Conservation (phyloP, 2,888 invertebrate genomes). For the Dugesia japonica region DNA sequence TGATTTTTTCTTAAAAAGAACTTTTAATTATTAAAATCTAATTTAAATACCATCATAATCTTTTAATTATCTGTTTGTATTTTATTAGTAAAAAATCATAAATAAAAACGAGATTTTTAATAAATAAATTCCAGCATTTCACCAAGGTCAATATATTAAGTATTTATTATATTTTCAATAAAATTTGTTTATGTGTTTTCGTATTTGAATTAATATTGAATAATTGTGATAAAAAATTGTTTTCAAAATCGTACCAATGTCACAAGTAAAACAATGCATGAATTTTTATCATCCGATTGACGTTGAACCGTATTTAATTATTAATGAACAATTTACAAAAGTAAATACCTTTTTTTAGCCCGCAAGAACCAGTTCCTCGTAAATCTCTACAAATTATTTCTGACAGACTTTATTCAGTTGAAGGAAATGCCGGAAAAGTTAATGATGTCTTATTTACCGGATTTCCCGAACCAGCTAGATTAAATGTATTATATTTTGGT, state of each 20-base stretch:
- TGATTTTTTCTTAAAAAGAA: too few species aligned
- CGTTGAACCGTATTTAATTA: neutral
- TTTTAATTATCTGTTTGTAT: too few species aligned
- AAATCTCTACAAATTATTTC: constrained; percentile 7
- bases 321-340: neutral
- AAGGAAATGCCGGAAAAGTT: neutral
- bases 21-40: too few species aligned
- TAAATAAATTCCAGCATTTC: too few species aligned
- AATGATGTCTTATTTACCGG: neutral
- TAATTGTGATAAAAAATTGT: neutral
- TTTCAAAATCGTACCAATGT: neutral
- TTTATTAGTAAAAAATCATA: too few species aligned
- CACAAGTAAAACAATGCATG: constrained; percentile 1
- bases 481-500: neutral
- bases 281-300: neutral
- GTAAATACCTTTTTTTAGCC: neutral
- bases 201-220: neutral
- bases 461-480: neutral
- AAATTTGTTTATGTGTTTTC: neutral
- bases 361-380: neutral
- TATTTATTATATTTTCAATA: neutral
- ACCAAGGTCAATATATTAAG: too few species aligned
- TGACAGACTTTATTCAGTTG: constrained; percentile 7
- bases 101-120: too few species aligned
- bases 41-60: too few species aligned